Evolutionary conservation across 2,113 vertebrate genomes (phyloP), one percentile per base, ranked within the genome.

Genomic region (Leiothrix lutea): DNA sequence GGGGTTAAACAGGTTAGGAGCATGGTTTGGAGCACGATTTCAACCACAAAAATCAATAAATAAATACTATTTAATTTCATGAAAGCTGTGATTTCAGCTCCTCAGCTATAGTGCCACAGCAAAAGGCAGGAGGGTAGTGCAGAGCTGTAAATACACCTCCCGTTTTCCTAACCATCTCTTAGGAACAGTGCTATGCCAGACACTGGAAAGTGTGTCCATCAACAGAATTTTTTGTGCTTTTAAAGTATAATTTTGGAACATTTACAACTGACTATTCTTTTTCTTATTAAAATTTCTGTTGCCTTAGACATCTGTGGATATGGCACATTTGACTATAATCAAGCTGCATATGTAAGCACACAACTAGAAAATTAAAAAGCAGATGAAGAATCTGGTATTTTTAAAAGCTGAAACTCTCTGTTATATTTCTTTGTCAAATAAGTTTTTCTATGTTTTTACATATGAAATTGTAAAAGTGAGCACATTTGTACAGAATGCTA

Each of bases 261-360:
- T 24, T 90, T 94, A 84, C 79, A 86, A 75, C 25, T 45, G 51
- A 86, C 40, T 90, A 40, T 80, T 83, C 56, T 89, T 93, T 88
- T 88, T 83, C 70, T 82, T 74, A 93, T 86, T 94, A 90, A 92
- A 92, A 79, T 33, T 71, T 26, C 65, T 90, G 48, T 84, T 92
- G 83, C 92, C 73, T 86, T 92, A 96, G 79, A 96, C 80, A 84
- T 89, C 75, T 33, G 58, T 51, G 50, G 81, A 58, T 62, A 92
- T 21, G 38, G 74, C 62, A 94, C 77, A 82, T 73, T 79, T 60
- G 66, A 66, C 58, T 91, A 70, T 22, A 85, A 70, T 64, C 69
- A 77, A 94, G 48, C 71, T 44, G 29, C 28, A 89, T 35, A 84
- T 0, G 0, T 80, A 86, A 70, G 79, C 36, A 82, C 35, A 92